A percentile compares a stretch with the other conserved stretches of the same genome.
Conservation (phyloP, 2,888 invertebrate species). For the Cepaea hortensis region DNA sequence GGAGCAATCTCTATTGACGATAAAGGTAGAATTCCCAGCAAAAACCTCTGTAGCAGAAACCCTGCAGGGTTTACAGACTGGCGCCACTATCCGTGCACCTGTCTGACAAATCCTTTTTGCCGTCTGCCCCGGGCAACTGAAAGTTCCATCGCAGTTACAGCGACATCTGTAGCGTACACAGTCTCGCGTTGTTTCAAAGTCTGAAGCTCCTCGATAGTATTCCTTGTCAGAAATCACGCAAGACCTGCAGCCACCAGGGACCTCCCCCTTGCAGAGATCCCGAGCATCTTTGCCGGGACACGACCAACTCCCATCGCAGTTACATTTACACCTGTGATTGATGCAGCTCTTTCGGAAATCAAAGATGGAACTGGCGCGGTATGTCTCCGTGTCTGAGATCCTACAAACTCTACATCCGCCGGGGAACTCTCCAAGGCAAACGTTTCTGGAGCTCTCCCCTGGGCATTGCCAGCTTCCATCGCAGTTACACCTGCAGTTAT, state of each 20-base stretch:
- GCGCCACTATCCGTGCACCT: neutral
- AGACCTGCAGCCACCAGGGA: conserved; percentile 56
- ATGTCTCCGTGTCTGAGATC: conserved; percentile 54
- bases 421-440: conserved; percentile 54
- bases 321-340: conserved; percentile 64
- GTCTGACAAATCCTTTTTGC: conserved; percentile 57
- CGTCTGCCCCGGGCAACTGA: conserved; percentile 63
- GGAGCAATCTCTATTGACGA: conserved; percentile 60
- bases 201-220: conserved; percentile 58
- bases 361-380: conserved; percentile 61
- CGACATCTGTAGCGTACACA: conserved; percentile 66
- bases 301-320: conserved; percentile 67
- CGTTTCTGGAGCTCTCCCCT: conserved; percentile 59
- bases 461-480: conserved; percentile 68
- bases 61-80: conserved; percentile 46
- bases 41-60: conserved; percentile 52
- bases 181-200: conserved; percentile 61
- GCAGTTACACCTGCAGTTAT: conserved; percentile 65
- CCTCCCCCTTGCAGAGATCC: conserved; percentile 56
- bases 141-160: conserved; percentile 68
- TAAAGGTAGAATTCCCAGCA: conserved; percentile 61
- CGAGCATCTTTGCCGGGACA: conserved; percentile 64
- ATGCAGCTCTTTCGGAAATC: conserved; percentile 63
- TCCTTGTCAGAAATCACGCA: conserved; percentile 59
- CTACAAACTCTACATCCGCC: conserved; percentile 60